These are phyloP conservation scores for Stercorarius parasiticus DNA, from an alignment of 2,113 vertebrate genomes.

Conservation along the genomic window DNA sequence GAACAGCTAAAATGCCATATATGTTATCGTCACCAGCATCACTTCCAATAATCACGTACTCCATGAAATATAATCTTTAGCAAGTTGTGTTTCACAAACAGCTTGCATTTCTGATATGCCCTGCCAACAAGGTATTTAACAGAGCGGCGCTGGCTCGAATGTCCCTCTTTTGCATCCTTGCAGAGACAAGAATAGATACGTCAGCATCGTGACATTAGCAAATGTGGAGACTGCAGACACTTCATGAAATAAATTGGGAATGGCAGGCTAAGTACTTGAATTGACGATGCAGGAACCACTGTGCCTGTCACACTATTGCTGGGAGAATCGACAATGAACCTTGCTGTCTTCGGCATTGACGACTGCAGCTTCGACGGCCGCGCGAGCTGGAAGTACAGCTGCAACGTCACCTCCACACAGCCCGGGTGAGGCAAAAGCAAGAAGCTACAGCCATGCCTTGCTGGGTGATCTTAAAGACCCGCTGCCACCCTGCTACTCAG, in stretches of 20 bases:
- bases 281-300: background rate
- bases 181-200: background rate
- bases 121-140: background rate
- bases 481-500: background rate
- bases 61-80: background rate
- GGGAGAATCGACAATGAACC: background rate
- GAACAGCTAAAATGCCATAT: background rate
- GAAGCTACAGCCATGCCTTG: background rate
- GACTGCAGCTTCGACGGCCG: rapidly evolving
- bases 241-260: slow-evolving; percentile 14
- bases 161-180: background rate
- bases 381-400: background rate
- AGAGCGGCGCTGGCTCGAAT: background rate
- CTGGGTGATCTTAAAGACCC: background rate
- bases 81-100: background rate
- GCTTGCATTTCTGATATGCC: background rate
- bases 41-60: background rate
- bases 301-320: background rate
- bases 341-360: background rate
- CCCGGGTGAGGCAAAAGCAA: background rate
- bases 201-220: background rate
- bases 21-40: background rate
- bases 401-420: background rate
- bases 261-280: background rate
- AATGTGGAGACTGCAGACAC: background rate